Evolutionary conservation across 92 coral and sea anemone genomes (phyloP), one percentile per base, ranked within the genome.

Genomic region (Blastomussa wellsi): DNA sequence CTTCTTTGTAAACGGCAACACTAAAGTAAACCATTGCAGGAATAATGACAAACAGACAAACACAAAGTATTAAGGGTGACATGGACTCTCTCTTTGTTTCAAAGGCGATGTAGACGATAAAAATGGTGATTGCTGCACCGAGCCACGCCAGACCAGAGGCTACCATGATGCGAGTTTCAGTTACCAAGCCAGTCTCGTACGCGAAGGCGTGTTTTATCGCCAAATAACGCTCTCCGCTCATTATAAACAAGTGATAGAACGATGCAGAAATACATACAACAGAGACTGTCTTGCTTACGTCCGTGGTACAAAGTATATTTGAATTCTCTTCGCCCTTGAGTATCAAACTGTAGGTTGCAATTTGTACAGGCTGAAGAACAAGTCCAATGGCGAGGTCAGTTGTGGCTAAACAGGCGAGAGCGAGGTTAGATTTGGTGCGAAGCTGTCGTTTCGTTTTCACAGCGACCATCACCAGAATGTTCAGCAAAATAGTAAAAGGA

Each of bases 201-300:
- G 60, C 53, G 59, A 41, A 74, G 36, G 78, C 15, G 33, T 74
- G 60, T 74, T 47, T 74, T 12, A 74, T 74, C 36, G 78, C 57
- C 36, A 75, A 42, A 47, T 74, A 74, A 28, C 78, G 78, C 5
- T 74, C 78, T 11, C 78, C 78, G 17, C 78, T 74, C 57, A 74
- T 42, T 15, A 74, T 0, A 2, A 74, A 26, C 36, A 74, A n/a
- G 59, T 74, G 78, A 42, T 0, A 7, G 9, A 74, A 24, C 20
- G 78, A 74, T 4, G 53, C 33, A 14, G 13, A 28, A 44, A 29
- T 16, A 19, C 74, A 68, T 2, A 37, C 2, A 2, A 32, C 26
- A 13, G 44, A 2, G 19, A 19, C n/a, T 0, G 24, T 15, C 22
- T 6, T 33, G 13, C 8, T 15, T 17, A 37, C 74, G 24, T 35